These are phyloP conservation scores for Epirrhoe tristata DNA, from an alignment of 2,888 invertebrate species.

Conservation along the genomic window DNA sequence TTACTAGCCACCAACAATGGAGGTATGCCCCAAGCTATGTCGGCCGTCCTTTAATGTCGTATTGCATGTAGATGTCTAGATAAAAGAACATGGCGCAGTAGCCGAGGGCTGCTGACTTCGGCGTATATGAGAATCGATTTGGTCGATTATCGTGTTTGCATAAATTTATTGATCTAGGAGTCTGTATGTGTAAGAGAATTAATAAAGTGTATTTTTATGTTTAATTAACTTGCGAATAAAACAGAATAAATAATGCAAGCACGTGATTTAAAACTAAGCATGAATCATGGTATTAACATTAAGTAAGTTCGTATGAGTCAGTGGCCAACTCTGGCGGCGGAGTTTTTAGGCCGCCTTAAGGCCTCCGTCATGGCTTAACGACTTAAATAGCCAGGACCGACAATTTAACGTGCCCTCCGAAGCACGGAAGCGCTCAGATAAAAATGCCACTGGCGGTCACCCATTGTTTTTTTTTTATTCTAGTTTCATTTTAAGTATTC, in stretches of 20 bases:
- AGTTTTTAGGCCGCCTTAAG: too few relatives aligned
- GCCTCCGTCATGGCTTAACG: too few relatives aligned
- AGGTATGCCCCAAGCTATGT: slow-evolving; percentile 56
- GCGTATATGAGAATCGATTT: slow-evolving; percentile 44
- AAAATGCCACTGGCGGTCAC: too few relatives aligned
- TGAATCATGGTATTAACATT: too few relatives aligned
- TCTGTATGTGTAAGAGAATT: background rate
- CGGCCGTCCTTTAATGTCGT: slow-evolving; percentile 72
- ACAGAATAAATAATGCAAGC: background rate
- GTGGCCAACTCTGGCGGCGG: too few relatives aligned
- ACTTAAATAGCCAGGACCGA: too few relatives aligned
- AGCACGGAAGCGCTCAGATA: too few relatives aligned
- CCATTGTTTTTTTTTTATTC: background rate
- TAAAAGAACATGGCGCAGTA: slow-evolving; percentile 55
- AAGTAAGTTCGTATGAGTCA: too few relatives aligned
- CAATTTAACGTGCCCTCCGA: too few relatives aligned
- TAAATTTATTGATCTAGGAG: background rate
- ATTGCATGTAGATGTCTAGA: slow-evolving; percentile 74
- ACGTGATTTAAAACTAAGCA: background rate
- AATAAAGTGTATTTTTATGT: background rate
- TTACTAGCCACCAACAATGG: slow-evolving; percentile 50
- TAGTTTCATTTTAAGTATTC: slow-evolving; percentile 10
- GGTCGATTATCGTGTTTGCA: slow-evolving; percentile 28
- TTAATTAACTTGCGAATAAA: background rate
- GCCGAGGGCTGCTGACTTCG: slow-evolving; percentile 39